Base-by-base conservation (phyloP, 1,140 invertebrate genomes). In the Psilanteris sp. region DNA sequence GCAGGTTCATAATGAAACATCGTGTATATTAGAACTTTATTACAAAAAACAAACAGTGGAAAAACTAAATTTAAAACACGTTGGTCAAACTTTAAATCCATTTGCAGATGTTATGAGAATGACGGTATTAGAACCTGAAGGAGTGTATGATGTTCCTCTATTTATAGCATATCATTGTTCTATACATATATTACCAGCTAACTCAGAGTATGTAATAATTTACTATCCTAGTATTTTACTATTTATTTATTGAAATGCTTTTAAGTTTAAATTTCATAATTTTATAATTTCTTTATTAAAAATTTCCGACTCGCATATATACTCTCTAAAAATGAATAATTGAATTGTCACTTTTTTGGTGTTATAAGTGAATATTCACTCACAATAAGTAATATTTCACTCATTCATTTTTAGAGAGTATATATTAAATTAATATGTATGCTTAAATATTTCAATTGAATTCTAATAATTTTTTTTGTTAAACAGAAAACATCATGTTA, bases 91-190 rank as follows among this genome's bases (percentile, higher is more conserved):
- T 7, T 91, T 90, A 8, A 95, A 95, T 87, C 94, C 94, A 0
- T 95, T 95, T 84, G 91, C 93, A 71, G 92, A 94, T 15, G 92
- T 92, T 31, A 91, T 93, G 84, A 90, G 93, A 52, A 90, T 96
- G 46, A 89, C 91, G 1, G 92, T 94, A 10, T 85, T 96, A 6
- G 93, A 93, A 74, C 92, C 93, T 1, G 92, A 93, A 67, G 91
- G 94, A 66, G 90, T 90, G 0, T 95, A 92, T 80, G 92, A 93
- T 75, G 90, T 96, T 29, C 95, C 95, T 8, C 85, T 96, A 11
- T 92, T 92, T 75, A 91, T 96, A 13, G 94, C 94, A 2, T 95
- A 95, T 82, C 93, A 96, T 80, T 95, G 93, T 81, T 91, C 92
- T 61, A 86, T 96, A 13, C 93, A 92, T 80, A 81, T 96, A 18